Evolutionary conservation across 2,113 vertebrate genomes (phyloP), one percentile per base, ranked within the genome.

Genomic region (Tetrao urogallus): DNA sequence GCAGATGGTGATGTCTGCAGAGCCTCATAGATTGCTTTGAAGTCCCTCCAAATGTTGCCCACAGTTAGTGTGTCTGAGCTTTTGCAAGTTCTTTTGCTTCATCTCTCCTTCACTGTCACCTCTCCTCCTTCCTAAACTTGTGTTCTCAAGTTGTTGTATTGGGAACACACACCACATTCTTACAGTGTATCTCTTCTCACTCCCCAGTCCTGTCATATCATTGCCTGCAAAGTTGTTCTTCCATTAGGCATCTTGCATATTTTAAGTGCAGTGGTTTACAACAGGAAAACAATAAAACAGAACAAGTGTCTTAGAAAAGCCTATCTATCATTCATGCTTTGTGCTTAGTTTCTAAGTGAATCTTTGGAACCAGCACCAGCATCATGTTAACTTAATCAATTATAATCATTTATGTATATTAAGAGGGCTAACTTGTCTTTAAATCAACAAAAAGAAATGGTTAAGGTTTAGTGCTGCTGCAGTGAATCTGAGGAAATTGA

Each of bases 1-100:
- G 84, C 94, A 94, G 94, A 86, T 96, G 87, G 85, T 88, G 75
- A 54, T 91, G 38, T 82, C 85, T 85, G 42, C 64, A 67, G 63
- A 82, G 82, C 76, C 42, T 89, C 71, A 60, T 63, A 77, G 87
- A 70, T 82, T 91, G 48, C 93, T 96, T 94, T 96, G 92, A 95
- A 93, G 86, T 93, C 56, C 36, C 50, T 92, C 90, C 63, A 89
- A 86, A 84, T 0, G 8, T 24, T 81, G 70, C 67, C 64, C 89
- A 75, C 30, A 87, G 67, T 69, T 78, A 79, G 20, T 36, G 15
- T 24, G 32, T 76, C 52, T 85, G 32, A 73, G 71, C 56, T 89
- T 88, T 73, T 65, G 36, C 52, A 86, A 73, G 30, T 84, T 60
- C 48, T 69, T 58, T 70, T 89, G 58, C 78, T 89, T 88, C 34